Base-by-base conservation (phyloP, 2,797 vertebrate species). In the Eulemur rubriventer region DNA sequence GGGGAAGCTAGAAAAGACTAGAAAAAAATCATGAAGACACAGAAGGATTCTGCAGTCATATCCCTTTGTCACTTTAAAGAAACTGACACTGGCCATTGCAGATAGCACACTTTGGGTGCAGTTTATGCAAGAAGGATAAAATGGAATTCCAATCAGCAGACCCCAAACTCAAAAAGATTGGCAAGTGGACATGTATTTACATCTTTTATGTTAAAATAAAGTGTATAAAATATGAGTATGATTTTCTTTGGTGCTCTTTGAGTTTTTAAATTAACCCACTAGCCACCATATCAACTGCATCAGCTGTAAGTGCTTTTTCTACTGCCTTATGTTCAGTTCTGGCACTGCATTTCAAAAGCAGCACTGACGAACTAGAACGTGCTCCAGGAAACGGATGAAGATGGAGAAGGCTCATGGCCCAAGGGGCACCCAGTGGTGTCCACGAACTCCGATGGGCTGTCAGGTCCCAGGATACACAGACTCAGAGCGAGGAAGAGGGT, bases 361-460 rank as follows among this genome's bases (percentile, higher is more conserved):
- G 17, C 30, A 10, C 43, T 5, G 35, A 50, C 2, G 6, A 86
- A 4, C 67, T 1, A 4, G 22, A 65, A 73, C 18, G 10, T 2
- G 10, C 4, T 14, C 17, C 12, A 22, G n/a, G 38, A 82, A 30
- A 6, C 1, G 33, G 30, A 18, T 0, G 24, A 10, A 10, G 75
- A 10, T 0, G n/a, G 30, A 46, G 55, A 17, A 69, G 38, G 41
- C 41, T 30, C 55, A 0, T 0, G 2, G 28, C 12, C 57, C 46
- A 8, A 3, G n/a, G 17, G 55, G 52, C 30, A 2, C 30, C 43
- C 0, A 41, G 4, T 2, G n/a, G 48, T 1, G 3, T 43, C 78
- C 41, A 11, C 1, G 2, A 18, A 26, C 52, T 26, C 83, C 22
- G 28, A 38, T 0, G 28, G n/a, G 50, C n/a, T 7, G 7, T 46